Evolutionary conservation across 1,140 invertebrate species (phyloP), one percentile per base, ranked within the genome.

Genomic region (Anastrepha ludens): DNA sequence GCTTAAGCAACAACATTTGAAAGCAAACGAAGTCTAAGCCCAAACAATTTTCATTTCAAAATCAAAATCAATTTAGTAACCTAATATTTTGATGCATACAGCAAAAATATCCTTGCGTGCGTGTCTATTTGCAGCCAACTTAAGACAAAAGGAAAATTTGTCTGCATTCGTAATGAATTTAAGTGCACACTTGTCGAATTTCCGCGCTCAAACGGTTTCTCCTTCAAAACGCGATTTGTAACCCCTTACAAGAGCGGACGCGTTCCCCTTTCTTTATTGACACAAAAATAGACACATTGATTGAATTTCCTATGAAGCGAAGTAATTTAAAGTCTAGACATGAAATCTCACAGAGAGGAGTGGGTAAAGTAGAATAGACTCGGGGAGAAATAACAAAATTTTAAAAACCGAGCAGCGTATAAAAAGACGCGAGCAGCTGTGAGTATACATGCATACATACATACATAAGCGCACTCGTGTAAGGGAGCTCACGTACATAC

Each of bases 241-340:
- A 81, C 74, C 47, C 74, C 55, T 81, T 58, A 47, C 2, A 81
- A 55, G 17, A 47, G 8, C 47, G 74, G 3, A 55, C n/a, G 2
- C 47, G 47, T n/a, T 47, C 74, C 74, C 74, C 74, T n/a, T 20
- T 55, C 17, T n/a, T 5, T 29, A 47, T 55, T 55, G 9, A 5
- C 17, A 47, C 3, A 81, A 81, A 81, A 81, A 81, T 81, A 81
- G 74, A 50, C 44, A 81, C 74, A 81, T 81, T 81, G 85, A 86
- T 86, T 86, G 59, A 62, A 86, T 86, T 86, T 86, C 59, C 85
- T 60, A 62, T 39, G 58, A 62, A 62, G 59, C 85, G 7, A 62
- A 86, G 55, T 86, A 86, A 86, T 86, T 86, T 86, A 86, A 62
- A 86, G 85, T 86, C 85, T 86, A 86, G 85, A 86, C 85, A 86